A percentile compares a stretch with the other conserved stretches of the same genome.
phyloP scores from a whole-genome alignment of 2,797 vertebrate species.

The Ficedula albicollis region DNA sequence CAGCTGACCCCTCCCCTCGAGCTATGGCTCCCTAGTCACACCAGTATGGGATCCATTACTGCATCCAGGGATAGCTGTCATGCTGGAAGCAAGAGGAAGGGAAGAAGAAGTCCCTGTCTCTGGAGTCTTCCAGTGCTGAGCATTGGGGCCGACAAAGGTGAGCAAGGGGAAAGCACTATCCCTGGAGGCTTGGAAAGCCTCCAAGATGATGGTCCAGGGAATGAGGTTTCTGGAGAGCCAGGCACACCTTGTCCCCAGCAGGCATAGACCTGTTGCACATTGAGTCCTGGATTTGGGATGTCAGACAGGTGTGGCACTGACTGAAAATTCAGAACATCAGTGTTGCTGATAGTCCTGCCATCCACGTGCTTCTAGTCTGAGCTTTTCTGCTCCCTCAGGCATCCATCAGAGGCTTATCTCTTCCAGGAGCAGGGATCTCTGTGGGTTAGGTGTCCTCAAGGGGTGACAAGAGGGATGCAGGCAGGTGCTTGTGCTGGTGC shows the following conservation, averaged over 20 bases:
- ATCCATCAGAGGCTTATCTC: background rate
- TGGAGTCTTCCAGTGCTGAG: background rate
- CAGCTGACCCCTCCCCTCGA: background rate
- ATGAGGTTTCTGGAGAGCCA: background rate
- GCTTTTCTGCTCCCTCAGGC: background rate
- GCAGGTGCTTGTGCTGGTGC: background rate
- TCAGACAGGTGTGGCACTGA: background rate
- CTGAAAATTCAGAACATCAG: background rate
- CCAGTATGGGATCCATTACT: background rate
- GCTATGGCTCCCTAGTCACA: background rate
- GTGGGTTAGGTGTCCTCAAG: background rate
- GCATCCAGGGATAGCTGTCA: background rate
- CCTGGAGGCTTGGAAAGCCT: background rate
- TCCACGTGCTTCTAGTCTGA: background rate
- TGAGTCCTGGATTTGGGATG: background rate
- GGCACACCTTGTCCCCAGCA: background rate
- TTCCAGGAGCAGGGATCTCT: background rate
- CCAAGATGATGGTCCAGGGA: background rate
- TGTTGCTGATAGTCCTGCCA: background rate
- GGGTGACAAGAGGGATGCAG: background rate
- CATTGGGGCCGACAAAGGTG: background rate
- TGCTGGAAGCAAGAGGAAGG: background rate
- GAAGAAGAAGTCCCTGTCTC: background rate
- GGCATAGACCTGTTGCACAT: background rate
- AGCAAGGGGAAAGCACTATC: background rate